Conservation (phyloP, 2,113 vertebrate genomes). For the Dendropsophus ebraccatus region DNA sequence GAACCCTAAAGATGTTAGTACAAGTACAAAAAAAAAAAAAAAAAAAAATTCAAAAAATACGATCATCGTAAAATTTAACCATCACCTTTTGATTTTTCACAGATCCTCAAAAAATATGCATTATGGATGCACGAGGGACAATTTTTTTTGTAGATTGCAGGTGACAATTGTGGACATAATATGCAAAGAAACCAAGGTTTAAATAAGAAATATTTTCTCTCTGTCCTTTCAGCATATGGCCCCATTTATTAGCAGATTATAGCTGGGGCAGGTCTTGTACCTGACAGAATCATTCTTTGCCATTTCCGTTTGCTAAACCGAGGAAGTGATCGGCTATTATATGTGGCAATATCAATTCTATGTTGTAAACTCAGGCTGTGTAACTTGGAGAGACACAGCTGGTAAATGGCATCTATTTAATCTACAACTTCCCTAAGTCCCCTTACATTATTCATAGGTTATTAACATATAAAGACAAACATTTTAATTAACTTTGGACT, state of each 20-base stretch:
- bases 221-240: not conserved
- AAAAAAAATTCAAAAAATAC: no score
- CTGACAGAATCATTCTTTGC: not conserved
- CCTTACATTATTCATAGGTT: conserved; percentile 25
- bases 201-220: not conserved
- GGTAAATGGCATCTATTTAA: conserved; percentile 2
- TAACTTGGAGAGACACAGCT: not conserved
- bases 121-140: no score
- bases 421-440: not conserved
- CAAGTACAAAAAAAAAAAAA: no score
- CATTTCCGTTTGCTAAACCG: not conserved
- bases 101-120: no score
- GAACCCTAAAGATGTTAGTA: no score
- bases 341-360: not conserved
- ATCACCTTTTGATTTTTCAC: no score
- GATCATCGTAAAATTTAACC: no score
- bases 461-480: conserved; percentile 36
- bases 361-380: not conserved
- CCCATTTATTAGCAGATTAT: not conserved
- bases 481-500: conserved; percentile 44
- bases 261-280: not conserved
- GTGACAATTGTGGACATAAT: no score
- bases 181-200: no score
- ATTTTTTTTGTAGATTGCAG: no score
- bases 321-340: not conserved